Conservation (phyloP, 2,888 invertebrate genomes). For the Folsomia manolachei region DNA sequence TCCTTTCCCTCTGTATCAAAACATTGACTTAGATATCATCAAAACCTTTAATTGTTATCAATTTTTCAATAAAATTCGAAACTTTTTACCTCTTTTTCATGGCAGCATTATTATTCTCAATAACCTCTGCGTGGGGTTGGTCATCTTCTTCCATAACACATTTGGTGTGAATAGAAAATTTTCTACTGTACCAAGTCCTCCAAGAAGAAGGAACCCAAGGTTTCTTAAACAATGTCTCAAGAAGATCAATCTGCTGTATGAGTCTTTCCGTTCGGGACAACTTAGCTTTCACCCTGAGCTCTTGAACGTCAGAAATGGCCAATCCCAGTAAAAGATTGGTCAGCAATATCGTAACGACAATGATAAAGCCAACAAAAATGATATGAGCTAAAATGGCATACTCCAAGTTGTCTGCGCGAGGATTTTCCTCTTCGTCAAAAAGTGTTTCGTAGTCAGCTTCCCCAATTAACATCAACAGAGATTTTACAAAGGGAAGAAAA, state of each 20-base stretch:
- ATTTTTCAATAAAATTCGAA: too few relatives aligned
- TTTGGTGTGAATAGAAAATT: too few relatives aligned
- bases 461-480: conserved; percentile 50
- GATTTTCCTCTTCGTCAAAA: conserved; percentile 37
- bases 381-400: conserved; percentile 46
- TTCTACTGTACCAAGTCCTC: neutral
- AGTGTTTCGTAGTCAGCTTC: conserved; percentile 48
- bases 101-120: neutral
- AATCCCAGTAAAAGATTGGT: conserved; percentile 51
- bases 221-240: neutral
- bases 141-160: neutral
- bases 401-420: conserved; percentile 20
- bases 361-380: conserved; percentile 48
- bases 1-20: neutral
- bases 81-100: neutral
- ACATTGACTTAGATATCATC: neutral
- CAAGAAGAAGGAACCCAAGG: neutral
- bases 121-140: neutral
- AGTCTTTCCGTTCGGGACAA: neutral
- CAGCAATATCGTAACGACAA: conserved; percentile 49
- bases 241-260: neutral
- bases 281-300: neutral
- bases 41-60: too few relatives aligned
- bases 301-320: conserved; percentile 45
- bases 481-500: conserved; percentile 34